phyloP scores from a whole-genome alignment of 2,888 invertebrate species.

The Nemoura dubitans region DNA sequence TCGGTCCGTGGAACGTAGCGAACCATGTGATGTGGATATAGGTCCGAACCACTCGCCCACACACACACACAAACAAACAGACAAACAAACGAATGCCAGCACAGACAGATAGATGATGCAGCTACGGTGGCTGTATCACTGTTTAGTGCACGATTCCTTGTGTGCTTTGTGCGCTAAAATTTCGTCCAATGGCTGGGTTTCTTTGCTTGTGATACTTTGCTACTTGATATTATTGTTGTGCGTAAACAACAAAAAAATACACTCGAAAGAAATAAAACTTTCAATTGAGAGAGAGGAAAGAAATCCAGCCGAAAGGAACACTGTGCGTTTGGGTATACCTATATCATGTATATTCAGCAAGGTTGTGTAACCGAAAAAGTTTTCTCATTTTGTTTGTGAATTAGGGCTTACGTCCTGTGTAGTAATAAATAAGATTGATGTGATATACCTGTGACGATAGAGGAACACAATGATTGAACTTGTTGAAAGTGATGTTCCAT shows the following conservation, averaged over 20 bases:
- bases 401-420: neutral
- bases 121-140: neutral
- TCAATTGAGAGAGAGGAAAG: neutral
- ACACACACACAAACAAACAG: neutral
- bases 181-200: neutral
- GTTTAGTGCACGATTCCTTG: too few species aligned
- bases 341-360: too few species aligned
- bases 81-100: neutral
- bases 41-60: neutral
- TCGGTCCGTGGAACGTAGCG: neutral
- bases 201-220: neutral
- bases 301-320: neutral
- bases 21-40: neutral
- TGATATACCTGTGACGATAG: too few species aligned
- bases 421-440: neutral
- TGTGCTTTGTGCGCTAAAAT: too few species aligned
- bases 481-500: too few species aligned
- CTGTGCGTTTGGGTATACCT: neutral
- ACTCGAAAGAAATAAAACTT: constrained; percentile 12
- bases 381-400: neutral
- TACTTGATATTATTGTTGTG: neutral
- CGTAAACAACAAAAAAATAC: neutral
- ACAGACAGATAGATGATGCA: neutral
- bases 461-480: too few species aligned
- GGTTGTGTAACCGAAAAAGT: too few species aligned